Evolutionary conservation across 2,113 vertebrate species (phyloP), one percentile per base, ranked within the genome.

Genomic region (Amazona vittata): DNA sequence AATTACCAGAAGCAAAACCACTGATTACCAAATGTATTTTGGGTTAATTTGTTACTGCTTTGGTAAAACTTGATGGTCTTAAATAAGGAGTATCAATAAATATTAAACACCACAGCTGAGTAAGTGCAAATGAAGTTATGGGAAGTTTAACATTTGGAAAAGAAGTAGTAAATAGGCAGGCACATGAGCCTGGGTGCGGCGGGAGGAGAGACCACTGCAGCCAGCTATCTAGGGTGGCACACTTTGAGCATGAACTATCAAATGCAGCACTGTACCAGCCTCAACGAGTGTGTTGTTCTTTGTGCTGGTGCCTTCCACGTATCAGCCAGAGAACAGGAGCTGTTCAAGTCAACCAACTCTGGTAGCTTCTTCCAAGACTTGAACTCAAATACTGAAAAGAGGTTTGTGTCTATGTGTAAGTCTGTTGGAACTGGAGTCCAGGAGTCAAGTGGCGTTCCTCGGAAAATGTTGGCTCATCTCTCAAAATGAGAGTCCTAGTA

Each of bases 201-300:
- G 43, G 46, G 46, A 81, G 79, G 33, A 53, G 70, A 68, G 39
- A 37, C 43, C 10, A 11, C 37, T 68, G 77, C 80, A 25, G 62
- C 43, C 25, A 44, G 83, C 89, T 96, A 96, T 97, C 95, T 93
- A 0, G 44, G 37, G 14, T 93, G 89, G 83, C 83, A 94, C 16
- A 1, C 82, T 78, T 52, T 29, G 52, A 82, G 29, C 0, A 0
- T 67, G 17, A 87, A 65, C 91, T 96, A 82, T 96, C 91, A 64
- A 68, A 76, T 31, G 19, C 41, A 89, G 65, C 86, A 35, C 47
- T 35, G 41, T 57, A 39, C 62, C 57, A 82, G 33, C 52, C 47
- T 89, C 0, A 0, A 28, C 2, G 7, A 43, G 22, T 33, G 12
- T 1, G 0, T 35, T 1, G 3, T 43, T 81, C 55, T 67, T 81